Conservation (phyloP, 2,888 invertebrate genomes). For the Neoascia interrupta region DNA sequence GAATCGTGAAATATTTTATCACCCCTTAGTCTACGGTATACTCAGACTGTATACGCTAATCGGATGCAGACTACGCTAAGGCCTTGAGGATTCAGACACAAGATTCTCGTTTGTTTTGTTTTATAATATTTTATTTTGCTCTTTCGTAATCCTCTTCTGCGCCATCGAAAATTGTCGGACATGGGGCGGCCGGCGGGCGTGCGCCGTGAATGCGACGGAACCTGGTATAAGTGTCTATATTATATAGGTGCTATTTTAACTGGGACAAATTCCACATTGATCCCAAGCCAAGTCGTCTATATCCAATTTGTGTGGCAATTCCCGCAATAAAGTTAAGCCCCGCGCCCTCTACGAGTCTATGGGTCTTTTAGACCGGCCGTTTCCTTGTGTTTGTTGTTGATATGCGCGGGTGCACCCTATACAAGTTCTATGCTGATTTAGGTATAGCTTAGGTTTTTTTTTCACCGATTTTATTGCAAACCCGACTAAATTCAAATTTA, state of each 20-base stretch:
- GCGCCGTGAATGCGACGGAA: slow-evolving; percentile 27
- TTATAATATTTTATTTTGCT: background rate
- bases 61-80: slow-evolving; percentile 39
- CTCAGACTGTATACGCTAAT: background rate
- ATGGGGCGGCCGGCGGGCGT: no score
- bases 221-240: slow-evolving; percentile 8
- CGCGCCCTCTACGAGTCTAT: no score
- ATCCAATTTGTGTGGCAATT: no score
- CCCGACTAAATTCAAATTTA: slow-evolving; percentile 65
- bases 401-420: slow-evolving; percentile 16
- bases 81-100: slow-evolving; percentile 10
- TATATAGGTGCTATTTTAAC: slow-evolving; percentile 52
- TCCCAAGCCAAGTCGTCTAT: background rate
- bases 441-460: background rate
- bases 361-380: no score
- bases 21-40: slow-evolving; percentile 39
- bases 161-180: slow-evolving; percentile 38
- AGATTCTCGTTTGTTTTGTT: background rate
- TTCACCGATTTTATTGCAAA: no score
- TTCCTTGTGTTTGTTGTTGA: background rate
- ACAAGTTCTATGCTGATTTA: slow-evolving; percentile 29
- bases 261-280: slow-evolving; percentile 46
- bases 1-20: slow-evolving; percentile 41
- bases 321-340: no score
- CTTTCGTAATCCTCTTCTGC: slow-evolving; percentile 39